phyloP scores from a whole-genome alignment of 2,113 vertebrate genomes.

The Notothenia coriiceps region DNA sequence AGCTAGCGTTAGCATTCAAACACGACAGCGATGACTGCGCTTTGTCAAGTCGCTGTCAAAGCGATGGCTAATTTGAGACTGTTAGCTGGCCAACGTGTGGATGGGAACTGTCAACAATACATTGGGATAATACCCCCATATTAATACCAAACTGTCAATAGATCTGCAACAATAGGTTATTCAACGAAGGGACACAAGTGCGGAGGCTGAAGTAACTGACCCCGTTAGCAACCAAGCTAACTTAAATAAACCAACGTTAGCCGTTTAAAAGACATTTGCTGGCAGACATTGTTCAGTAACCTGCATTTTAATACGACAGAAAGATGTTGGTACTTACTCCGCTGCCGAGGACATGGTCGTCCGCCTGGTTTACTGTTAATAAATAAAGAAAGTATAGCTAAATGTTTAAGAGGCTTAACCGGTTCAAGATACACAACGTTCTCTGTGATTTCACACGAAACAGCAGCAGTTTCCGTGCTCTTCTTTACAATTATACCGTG shows the following conservation, averaged over 20 bases:
- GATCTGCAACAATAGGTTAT: not conserved
- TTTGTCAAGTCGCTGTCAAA: conserved; percentile 70
- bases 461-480: conserved; percentile 66
- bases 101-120: conserved; percentile 5
- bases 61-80: not conserved
- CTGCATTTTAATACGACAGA: not conserved
- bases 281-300: conserved; percentile 3
- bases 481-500: conserved; percentile 69
- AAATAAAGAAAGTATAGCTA: conserved; percentile 80
- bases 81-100: not conserved
- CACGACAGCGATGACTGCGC: conserved; percentile 74
- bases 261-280: conserved; percentile 27
- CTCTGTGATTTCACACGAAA: conserved; percentile 65
- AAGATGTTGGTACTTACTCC: conserved; percentile 80
- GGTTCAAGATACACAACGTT: conserved; percentile 58
- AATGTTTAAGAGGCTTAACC: conserved; percentile 58
- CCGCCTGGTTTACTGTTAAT: conserved; percentile 74
- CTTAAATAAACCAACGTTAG: conserved; percentile 54
- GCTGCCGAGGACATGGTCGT: conserved; percentile 86
- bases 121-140: not conserved
- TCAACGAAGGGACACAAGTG: conserved; percentile 31
- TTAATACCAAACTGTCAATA: not conserved
- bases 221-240: conserved; percentile 72
- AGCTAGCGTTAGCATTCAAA: conserved; percentile 69
- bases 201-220: conserved; percentile 68